Base-by-base conservation (phyloP, 2,797 vertebrate genomes). In the Pipistrellus kuhlii region DNA sequence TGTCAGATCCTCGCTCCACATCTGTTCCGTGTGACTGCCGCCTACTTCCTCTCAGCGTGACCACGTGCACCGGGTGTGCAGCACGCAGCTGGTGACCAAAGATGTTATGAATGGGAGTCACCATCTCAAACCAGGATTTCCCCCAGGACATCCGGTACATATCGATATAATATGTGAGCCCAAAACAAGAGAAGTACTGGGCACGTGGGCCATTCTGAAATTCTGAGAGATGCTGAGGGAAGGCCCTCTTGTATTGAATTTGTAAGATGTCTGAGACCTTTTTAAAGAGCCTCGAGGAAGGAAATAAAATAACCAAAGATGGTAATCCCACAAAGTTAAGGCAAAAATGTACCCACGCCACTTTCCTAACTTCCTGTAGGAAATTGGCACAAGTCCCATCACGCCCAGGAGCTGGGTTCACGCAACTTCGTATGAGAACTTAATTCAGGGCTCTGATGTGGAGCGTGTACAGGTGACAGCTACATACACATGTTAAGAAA, bases 1-100 rank as follows among this genome's bases (percentile, higher is more conserved):
- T 96, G 94, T 93, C 87, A 95, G 93, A 86, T 95, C 89, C 89
- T 66, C 21, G 88, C 96, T 93, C 91, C 90, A 90, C 91, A 84
- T 93, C 94, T 97, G 95, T 91, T 92, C 87, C 59, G 2, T 64
- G 51, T 71, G 87, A 96, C 77, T 76, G 76, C 64, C 51, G 21
- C 87, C 48, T 76, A 59, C 75, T 38, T 66, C 72, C 46, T 83
- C 82, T 91, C 71, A 69, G 6, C 30, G 72, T 53, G 68, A 75
- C 68, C 72, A 91, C 55, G 68, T 4, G 30, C 51, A 55, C 88
- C 88, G 57, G 44, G 23, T 51, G 48, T 51, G 23, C 21, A 44
- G 44, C 55, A 78, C 41, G 64, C 55, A 88, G 72, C 7, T 32
- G 12, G n/a, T 51, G 85, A 81, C 46, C 89, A 44, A 86, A 81